Base-by-base conservation (phyloP, 1,140 invertebrate species). In the Battus philenor region DNA sequence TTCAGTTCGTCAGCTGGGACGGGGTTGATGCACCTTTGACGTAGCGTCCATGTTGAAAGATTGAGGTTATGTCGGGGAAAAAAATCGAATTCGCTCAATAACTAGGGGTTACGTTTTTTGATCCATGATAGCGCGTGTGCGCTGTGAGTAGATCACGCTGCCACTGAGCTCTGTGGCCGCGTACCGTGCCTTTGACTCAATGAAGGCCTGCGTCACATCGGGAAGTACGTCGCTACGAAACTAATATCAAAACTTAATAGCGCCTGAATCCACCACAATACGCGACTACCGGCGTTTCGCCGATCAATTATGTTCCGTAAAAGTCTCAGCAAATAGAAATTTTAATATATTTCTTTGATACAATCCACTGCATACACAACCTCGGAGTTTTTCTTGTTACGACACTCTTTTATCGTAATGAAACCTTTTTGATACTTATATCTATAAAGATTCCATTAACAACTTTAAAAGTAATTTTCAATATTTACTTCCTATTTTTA, bases 201-300 rank as follows among this genome's bases (percentile, higher is more conserved):
- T 76, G 69, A 54, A 60, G 32, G 59, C 38, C 69, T 71, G 63
- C 78, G 80, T 84, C 78, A 84, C 56, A 44, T 55, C 68, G 80
- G 80, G 71, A 84, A 83, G 77, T 81, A 77, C 79, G 73, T 59
- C 54, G 72, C 60, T 59, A 59, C 70, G 62, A 68, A 65, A 66
- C 64, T 65, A 66, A 72, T 70, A 68, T 54, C 54, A 38, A 59
- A 41, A 64, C 46, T 59, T 54, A 72, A 79, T 72, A 73, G 53
- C 66, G 58, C 63, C 62, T 70, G 44, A 51, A 71, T 69, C 54
- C 49, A 69, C 44, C 46, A 53, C 53, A 59, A 59, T 63, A 58
- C 54, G 47, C 38, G 38, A 54, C 39, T 44, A 33, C 45, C 51
- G 41, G 66, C 60, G 74, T 70, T 67, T 76, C 31, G 36, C 27